phyloP scores from a whole-genome alignment of 2,797 vertebrate genomes.

The Eutrigla gurnardus region DNA sequence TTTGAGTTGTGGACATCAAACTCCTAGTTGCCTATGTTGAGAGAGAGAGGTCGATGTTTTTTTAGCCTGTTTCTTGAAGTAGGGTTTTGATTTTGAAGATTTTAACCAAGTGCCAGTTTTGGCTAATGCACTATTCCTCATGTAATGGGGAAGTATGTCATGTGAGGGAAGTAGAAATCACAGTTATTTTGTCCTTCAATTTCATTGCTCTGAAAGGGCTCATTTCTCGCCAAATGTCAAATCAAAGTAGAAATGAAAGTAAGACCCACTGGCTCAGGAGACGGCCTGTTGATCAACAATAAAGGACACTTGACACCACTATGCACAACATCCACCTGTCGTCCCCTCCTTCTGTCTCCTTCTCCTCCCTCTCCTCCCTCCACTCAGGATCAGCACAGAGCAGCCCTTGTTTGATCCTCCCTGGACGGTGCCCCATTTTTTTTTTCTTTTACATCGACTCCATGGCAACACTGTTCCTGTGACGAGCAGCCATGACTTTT shows the following conservation, averaged over 20 bases:
- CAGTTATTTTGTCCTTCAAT: background rate
- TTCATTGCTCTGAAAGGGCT: background rate
- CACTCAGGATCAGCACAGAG: slow-evolving; percentile 68
- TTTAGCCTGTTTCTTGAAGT: too few relatives aligned
- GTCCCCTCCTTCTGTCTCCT: slow-evolving; percentile 20
- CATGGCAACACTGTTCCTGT: slow-evolving; percentile 79
- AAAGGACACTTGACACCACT: slow-evolving; percentile 63
- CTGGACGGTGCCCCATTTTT: slow-evolving; percentile 59
- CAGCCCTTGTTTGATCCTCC: slow-evolving; percentile 76
- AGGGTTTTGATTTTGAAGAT: background rate
- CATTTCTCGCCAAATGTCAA: slow-evolving; percentile 32
- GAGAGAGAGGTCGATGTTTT: too few relatives aligned
- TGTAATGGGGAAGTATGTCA: background rate
- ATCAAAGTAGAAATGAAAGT: slow-evolving; percentile 9
- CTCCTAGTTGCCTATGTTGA: too few relatives aligned
- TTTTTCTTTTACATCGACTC: slow-evolving; percentile 57
- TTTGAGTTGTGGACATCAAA: background rate
- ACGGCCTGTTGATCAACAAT: slow-evolving; percentile 55
- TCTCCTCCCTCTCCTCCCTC: slow-evolving; percentile 12
- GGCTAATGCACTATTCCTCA: background rate
- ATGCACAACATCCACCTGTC: slow-evolving; percentile 64
- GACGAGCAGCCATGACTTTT: slow-evolving; percentile 77
- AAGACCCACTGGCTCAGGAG: background rate
- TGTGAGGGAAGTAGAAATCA: background rate
- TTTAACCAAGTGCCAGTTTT: background rate